A percentile compares a stretch with the other conserved stretches of the same genome.
These are phyloP conservation scores for Stenotaenia linearis DNA, from an alignment of 2,888 invertebrate species.

Conservation along the genomic window DNA sequence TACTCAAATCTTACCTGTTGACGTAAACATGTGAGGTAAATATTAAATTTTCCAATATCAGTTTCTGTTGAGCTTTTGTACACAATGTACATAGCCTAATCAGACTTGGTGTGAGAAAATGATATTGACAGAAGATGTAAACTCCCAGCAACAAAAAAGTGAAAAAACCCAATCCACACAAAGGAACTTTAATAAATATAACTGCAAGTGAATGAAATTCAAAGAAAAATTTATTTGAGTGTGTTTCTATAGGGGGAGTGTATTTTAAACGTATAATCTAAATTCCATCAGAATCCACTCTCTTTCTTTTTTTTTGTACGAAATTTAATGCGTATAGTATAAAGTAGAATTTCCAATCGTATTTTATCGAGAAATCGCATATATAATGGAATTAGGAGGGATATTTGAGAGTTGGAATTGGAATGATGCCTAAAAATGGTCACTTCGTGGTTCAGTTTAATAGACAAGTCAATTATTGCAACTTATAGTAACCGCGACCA, in stretches of 20 bases:
- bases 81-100: not conserved
- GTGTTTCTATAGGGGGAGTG: not conserved
- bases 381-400: not conserved
- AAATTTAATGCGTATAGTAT: not conserved
- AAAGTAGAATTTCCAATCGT: not conserved
- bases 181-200: no score
- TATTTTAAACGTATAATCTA: not conserved
- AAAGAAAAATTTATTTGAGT: not conserved
- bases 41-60: not conserved
- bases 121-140: not conserved
- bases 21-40: not conserved
- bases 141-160: not conserved
- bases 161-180: no score
- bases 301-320: not conserved
- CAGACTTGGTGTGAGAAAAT: not conserved
- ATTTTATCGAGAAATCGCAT: not conserved
- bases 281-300: not conserved
- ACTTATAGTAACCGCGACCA: not conserved
- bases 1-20: not conserved
- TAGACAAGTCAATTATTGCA: conserved; percentile 15
- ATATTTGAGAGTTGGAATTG: not conserved
- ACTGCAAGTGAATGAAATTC: not conserved
- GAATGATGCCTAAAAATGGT: not conserved
- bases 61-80: no score
- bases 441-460: not conserved